Conservation (phyloP, 2,113 vertebrate species). For the Gobiocypris rarus region DNA sequence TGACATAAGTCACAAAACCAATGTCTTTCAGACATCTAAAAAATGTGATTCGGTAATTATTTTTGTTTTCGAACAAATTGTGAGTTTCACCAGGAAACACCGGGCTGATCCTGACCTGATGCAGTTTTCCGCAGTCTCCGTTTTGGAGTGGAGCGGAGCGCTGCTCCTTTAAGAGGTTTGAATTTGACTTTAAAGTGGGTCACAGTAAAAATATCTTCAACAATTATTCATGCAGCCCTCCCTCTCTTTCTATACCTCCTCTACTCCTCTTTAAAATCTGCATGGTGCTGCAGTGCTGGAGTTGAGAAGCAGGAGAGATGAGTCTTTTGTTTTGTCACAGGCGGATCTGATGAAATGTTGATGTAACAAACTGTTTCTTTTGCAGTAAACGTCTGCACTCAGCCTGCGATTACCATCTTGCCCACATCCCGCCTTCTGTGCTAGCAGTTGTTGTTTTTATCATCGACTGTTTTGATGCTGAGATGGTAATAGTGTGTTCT, state of each 20-base stretch:
- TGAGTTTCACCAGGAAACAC: neutral
- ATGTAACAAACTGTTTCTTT: slow-evolving; percentile 58
- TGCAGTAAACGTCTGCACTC: slow-evolving; percentile 48
- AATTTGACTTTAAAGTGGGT: slow-evolving; percentile 79
- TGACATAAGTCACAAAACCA: neutral
- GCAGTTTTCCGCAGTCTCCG: slow-evolving; percentile 33
- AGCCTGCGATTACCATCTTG: slow-evolving; percentile 47
- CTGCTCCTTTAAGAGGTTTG: slow-evolving; percentile 75
- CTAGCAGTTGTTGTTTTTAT: slow-evolving; percentile 46
- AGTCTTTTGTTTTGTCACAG: slow-evolving; percentile 64
- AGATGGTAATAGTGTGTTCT: slow-evolving; percentile 1
- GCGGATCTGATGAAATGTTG: slow-evolving; percentile 68
- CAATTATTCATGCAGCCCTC: slow-evolving; percentile 80
- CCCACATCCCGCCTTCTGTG: slow-evolving; percentile 30
- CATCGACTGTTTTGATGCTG: slow-evolving; percentile 26
- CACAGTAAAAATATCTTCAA: slow-evolving; percentile 83
- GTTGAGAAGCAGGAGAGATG: slow-evolving; percentile 60
- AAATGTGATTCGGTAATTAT: neutral
- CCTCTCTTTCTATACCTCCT: slow-evolving; percentile 63
- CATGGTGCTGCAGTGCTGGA: slow-evolving; percentile 70
- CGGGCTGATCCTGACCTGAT: neutral
- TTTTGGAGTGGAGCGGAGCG: slow-evolving; percentile 49
- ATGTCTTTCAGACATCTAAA: neutral
- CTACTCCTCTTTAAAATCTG: slow-evolving; percentile 62
- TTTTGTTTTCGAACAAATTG: neutral